These are phyloP conservation scores for Henricia sp. DNA, from an alignment of 53 echinoderm and acorn worm species.

Conservation along the genomic window DNA sequence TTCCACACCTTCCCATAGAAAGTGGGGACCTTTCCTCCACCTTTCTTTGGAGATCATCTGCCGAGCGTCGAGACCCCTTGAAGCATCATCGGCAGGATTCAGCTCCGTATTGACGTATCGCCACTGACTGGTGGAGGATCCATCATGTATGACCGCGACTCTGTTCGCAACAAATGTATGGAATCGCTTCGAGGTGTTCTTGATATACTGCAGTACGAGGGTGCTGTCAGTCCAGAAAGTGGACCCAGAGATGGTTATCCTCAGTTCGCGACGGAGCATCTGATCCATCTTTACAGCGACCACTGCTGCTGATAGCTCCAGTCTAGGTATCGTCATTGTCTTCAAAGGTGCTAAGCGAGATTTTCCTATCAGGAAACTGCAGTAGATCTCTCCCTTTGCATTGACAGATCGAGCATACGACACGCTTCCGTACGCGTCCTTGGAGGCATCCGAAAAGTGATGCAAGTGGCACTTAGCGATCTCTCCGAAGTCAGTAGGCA, in stretches of 20 bases:
- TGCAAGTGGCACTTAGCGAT: conserved; percentile 15
- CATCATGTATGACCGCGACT: conserved; percentile 56
- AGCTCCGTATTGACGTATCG: conserved; percentile 13
- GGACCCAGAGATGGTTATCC: not conserved
- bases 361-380: conserved; percentile 51
- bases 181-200: conserved; percentile 19
- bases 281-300: conserved; percentile 40
- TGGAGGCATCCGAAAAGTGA: conserved; percentile 65
- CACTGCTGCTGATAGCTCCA: conserved; percentile 60
- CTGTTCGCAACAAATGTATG: conserved; percentile 67
- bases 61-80: not conserved
- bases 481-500: conserved; percentile 24
- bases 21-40: not conserved
- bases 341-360: conserved; percentile 44
- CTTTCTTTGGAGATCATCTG: not conserved
- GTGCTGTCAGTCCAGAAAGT: conserved; percentile 59
- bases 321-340: conserved; percentile 55
- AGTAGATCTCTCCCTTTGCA: not conserved
- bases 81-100: conserved; percentile 56
- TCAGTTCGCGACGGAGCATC: conserved; percentile 31
- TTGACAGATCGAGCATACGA: conserved; percentile 35
- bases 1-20: not conserved
- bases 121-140: too few species aligned
- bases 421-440: conserved; percentile 44
- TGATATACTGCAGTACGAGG: conserved; percentile 59